Base-by-base conservation (phyloP, 2,888 invertebrate genomes). In the Blastobasis lacticolella region DNA sequence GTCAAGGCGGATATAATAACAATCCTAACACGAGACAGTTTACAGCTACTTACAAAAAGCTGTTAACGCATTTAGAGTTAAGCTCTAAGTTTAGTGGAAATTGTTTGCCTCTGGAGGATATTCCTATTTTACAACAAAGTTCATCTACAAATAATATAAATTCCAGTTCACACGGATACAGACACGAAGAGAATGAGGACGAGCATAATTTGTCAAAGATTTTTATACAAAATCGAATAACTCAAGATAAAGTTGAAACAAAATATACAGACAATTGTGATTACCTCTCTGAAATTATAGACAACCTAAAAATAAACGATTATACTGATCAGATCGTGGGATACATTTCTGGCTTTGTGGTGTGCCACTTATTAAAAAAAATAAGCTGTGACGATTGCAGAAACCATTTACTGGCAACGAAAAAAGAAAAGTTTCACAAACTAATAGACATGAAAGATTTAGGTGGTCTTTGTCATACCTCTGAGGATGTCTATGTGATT, bases 1-100 rank as follows among this genome's bases (percentile, higher is more conserved):
- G 49, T 8, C 57, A 60, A 43, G 56, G 57, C 45, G 58, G 60
- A 5, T 44, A 46, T 10, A 58, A 58, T 49, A 60, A 60, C 40
- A 58, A 60, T 40, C 60, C 58, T n/a, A n/a, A n/a, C n/a, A n/a
- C n/a, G n/a, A n/a, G n/a, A n/a, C n/a, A 58, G 49, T 54, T 58
- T 38, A 50, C 43, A 36, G 46, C 57, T 37, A 49, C 53, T 0
- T 60, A 57, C 40, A 56, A 56, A 54, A 57, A 56, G 41, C 8
- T 49, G 6, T 51, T 54, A 43, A 47, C 23, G 4, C 52, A 56
- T 41, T 38, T 58, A n/a, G 56, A 58, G 51, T 41, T 58, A 8
- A n/a, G 58, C 37, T 46, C 45, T 8, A 51, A 49, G 48, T 56
- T 56, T 45, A 52, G 50, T 23, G 56, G 56, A 23, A 58, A 58